Evolutionary conservation across 2,797 vertebrate species (phyloP).

Genomic region (Aplochiton taeniatus): DNA sequence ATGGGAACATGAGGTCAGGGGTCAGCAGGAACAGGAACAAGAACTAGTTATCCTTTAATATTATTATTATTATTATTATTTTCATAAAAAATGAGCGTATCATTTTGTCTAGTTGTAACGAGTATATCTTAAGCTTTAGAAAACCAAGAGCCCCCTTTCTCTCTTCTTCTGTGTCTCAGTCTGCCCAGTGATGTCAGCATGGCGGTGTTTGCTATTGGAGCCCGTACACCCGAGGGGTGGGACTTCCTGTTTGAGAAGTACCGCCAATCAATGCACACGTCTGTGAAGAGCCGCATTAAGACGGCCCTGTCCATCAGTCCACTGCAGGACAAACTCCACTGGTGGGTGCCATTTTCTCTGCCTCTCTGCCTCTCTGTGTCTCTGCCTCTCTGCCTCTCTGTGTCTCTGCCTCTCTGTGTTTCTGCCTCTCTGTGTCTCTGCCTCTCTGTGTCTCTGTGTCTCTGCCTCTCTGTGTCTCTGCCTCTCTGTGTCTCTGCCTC

Average conservation of each 20-base stretch:
- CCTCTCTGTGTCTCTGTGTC: no score
- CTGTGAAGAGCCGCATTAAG: constrained; percentile 78
- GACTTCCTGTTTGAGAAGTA: constrained; percentile 88
- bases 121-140: no score
- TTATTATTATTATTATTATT: no score
- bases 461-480: no score
- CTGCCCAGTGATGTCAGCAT: constrained; percentile 82
- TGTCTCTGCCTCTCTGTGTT: no score
- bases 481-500: not conserved
- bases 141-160: not conserved
- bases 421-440: no score
- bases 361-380: not conserved
- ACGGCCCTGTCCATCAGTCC: constrained; percentile 74
- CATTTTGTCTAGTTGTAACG: no score
- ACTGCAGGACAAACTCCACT: constrained; percentile 80
- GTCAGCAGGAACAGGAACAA: not conserved
- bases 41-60: not conserved
- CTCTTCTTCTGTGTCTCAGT: constrained; percentile 54
- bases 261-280: constrained; percentile 71
- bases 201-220: constrained; percentile 84
- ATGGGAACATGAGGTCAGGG: constrained; percentile 81
- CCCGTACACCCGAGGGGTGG: constrained; percentile 83
- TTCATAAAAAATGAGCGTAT: no score
- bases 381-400: not conserved
- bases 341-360: constrained; percentile 66